phyloP scores from a whole-genome alignment of 2,113 vertebrate genomes.

The Columbina picui region DNA sequence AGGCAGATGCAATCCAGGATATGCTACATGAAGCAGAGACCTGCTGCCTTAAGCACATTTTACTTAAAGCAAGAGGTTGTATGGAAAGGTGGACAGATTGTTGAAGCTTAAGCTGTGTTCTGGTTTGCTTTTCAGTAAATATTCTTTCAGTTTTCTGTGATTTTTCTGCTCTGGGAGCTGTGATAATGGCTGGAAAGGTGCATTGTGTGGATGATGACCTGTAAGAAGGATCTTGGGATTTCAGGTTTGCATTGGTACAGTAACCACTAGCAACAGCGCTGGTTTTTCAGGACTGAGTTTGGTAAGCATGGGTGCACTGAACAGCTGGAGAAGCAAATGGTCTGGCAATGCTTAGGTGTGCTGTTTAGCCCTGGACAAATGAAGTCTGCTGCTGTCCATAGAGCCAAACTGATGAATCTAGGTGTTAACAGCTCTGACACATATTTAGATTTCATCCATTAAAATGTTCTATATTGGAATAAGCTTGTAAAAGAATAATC shows the following conservation, averaged over 20 bases:
- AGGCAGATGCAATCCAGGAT: too few species aligned
- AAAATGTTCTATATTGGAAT: background rate
- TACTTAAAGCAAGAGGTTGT: background rate
- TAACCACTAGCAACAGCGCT: background rate
- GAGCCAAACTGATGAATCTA: background rate
- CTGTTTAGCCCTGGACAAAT: background rate
- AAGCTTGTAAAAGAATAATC: background rate
- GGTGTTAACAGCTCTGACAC: background rate
- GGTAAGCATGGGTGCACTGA: background rate
- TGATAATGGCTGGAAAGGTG: background rate
- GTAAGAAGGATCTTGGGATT: background rate
- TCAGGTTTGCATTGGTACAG: background rate
- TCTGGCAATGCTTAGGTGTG: background rate
- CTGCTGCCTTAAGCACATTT: background rate
- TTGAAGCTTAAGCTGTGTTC: background rate
- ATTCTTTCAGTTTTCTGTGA: background rate
- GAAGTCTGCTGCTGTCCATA: background rate
- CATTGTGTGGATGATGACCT: background rate
- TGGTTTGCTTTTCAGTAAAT: background rate
- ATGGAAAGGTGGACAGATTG: background rate
- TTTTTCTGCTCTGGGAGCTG: background rate
- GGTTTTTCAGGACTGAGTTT: background rate
- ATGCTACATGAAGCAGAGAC: rapidly evolving
- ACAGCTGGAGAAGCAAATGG: constrained; percentile 33
- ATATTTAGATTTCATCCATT: background rate